Evolutionary conservation across 2,888 invertebrate genomes (phyloP).

Genomic region (Papilio elwesi): DNA sequence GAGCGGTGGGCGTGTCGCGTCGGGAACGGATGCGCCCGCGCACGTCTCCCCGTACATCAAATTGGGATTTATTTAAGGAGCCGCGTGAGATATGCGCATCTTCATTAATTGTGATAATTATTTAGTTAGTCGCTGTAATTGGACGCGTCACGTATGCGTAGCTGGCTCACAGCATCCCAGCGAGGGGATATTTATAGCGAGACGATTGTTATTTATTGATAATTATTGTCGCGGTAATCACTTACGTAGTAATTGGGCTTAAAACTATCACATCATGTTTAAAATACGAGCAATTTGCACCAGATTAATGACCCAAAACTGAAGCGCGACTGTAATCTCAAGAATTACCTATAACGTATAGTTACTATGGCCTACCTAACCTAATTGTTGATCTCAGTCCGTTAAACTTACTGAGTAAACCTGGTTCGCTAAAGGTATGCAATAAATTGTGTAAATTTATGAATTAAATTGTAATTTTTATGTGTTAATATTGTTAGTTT

Average conservation of each 20-base stretch:
- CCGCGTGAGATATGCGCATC: slow-evolving; percentile 69
- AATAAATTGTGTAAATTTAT: too few relatives aligned
- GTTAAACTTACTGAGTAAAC: too few relatives aligned
- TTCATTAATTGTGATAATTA: slow-evolving; percentile 83
- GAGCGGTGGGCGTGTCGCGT: slow-evolving; percentile 64
- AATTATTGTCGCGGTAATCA: slow-evolving; percentile 48
- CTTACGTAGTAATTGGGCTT: slow-evolving; percentile 41
- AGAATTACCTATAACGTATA: not conserved
- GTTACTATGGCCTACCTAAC: too few relatives aligned
- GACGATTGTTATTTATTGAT: slow-evolving; percentile 37
- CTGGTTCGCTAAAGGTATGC: too few relatives aligned
- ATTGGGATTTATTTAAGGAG: slow-evolving; percentile 75
- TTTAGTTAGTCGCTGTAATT: slow-evolving; percentile 80
- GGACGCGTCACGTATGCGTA: slow-evolving; percentile 65
- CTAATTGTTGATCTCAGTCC: too few relatives aligned
- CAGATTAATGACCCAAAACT: slow-evolving; percentile 31
- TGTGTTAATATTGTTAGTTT: too few relatives aligned
- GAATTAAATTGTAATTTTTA: too few relatives aligned
- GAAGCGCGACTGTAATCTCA: not conserved
- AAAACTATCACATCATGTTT: slow-evolving; percentile 42
- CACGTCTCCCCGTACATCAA: slow-evolving; percentile 63
- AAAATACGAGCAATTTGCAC: slow-evolving; percentile 40
- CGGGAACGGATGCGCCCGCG: slow-evolving; percentile 60
- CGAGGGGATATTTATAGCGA: slow-evolving; percentile 46
- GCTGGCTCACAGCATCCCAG: slow-evolving; percentile 55